phyloP scores from a whole-genome alignment of 2,113 vertebrate genomes.

The Leucopsar rothschildi region DNA sequence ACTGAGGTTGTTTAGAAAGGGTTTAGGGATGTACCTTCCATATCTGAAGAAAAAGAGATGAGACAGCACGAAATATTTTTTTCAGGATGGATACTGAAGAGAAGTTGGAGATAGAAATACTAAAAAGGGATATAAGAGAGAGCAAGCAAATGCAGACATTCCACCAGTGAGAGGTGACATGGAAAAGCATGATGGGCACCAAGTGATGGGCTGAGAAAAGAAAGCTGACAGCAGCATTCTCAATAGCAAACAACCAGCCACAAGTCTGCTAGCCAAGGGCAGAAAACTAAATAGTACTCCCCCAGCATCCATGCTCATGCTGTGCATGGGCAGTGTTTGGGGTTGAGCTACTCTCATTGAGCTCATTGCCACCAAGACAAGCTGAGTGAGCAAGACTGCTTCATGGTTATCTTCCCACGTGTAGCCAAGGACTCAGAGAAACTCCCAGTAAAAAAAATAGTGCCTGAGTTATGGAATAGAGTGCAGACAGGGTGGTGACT shows the following conservation, averaged over 20 bases:
- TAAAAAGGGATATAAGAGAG: not conserved
- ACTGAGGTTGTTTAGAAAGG: not conserved
- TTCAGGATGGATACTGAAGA: not conserved
- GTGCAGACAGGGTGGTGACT: not conserved
- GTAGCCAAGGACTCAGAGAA: not conserved
- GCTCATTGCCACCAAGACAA: not conserved
- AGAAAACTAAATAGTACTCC: not conserved
- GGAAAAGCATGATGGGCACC: not conserved
- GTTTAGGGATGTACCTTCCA: not conserved
- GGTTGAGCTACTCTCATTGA: not conserved
- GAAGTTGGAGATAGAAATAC: not conserved
- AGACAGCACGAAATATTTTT: not conserved
- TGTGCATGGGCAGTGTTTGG: not conserved
- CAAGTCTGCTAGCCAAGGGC: not conserved
- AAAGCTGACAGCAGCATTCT: not conserved
- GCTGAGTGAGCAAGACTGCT: not conserved
- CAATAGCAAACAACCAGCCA: not conserved
- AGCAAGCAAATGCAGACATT: not conserved
- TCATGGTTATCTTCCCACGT: not conserved
- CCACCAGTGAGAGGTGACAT: not conserved
- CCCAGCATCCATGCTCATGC: not conserved
- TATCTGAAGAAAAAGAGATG: not conserved
- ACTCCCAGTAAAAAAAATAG: not conserved
- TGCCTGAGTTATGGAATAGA: not conserved
- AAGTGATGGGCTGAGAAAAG: not conserved